phyloP scores from a whole-genome alignment of 2,888 invertebrate species.

The Lepidocyrtoides sp. region DNA sequence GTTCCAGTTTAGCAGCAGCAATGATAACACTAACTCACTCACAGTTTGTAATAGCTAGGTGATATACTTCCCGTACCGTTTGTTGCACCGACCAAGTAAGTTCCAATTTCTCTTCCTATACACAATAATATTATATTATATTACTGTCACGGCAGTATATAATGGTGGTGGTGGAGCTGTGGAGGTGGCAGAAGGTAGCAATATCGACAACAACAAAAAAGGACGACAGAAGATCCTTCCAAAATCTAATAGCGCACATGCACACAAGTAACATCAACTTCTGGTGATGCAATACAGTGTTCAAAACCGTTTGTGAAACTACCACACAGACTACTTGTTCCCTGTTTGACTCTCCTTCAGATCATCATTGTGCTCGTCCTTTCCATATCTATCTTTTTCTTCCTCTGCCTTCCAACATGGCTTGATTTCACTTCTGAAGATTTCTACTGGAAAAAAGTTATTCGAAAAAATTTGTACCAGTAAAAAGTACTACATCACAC shows the following conservation, averaged over 20 bases:
- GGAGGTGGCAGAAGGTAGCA: no score
- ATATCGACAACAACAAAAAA: background rate
- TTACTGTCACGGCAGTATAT: background rate
- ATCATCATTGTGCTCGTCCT: background rate
- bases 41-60: background rate
- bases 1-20: slow-evolving; percentile 22
- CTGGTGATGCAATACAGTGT: background rate
- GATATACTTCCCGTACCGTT: background rate
- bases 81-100: background rate
- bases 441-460: slow-evolving; percentile 39
- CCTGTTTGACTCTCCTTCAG: slow-evolving; percentile 50
- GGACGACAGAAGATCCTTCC: background rate
- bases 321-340: slow-evolving; percentile 37
- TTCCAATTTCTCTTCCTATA: background rate
- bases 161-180: background rate
- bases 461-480: slow-evolving; percentile 30
- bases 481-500: slow-evolving; percentile 18
- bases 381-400: background rate
- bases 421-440: slow-evolving; percentile 22
- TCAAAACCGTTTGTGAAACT: slow-evolving; percentile 18
- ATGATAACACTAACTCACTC: background rate
- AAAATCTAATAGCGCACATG: slow-evolving; percentile 28
- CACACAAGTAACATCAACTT: slow-evolving; percentile 2
- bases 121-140: slow-evolving; percentile 3
- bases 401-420: background rate